Base-by-base conservation (phyloP, 2,797 vertebrate genomes). In the Aphelocoma californica region DNA sequence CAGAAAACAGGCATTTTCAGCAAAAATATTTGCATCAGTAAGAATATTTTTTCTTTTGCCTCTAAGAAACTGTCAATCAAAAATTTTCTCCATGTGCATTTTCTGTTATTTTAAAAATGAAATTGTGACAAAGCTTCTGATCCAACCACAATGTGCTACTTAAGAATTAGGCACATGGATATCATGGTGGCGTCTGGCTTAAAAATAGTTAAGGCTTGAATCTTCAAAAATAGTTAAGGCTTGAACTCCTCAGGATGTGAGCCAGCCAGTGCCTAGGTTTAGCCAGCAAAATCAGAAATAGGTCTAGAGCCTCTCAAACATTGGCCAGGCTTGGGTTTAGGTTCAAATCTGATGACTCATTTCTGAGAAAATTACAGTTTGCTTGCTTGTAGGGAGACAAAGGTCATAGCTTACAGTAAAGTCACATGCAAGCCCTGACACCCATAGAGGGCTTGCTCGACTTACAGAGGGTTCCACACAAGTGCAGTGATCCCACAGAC, bases 171-270 rank as follows among this genome's bases (percentile, higher is more conserved):
- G 69, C n/a, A 29, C 14, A 24, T 0, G 1, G 34, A 15, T 65
- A 58, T 34, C 50, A 14, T 17, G 31, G 28, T 31, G 54, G 8
- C 18, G 28, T 23, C 62, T 65, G 73, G 66, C 48, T 78, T 81
- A 66, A 66, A 81, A 93, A 86, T 8, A 86, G 88, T 92, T 93
- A 93, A 92, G 62, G 20, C 73, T 94, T 4, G 4, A 32, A 58
- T 73, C 82, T 75, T 69, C 62, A 20, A 66, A 81, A 93, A 86
- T 8, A 86, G 88, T 92, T 93, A 93, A 92, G 62, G 20, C 73
- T 94, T 81, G 65, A 78, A 34, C 45, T 89, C 32, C 45, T 83
- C 75, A 86, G 93, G 88, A 94, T 84, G 73, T 84, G 66, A 95
- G 70, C 82, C 86, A 88, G 73, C 15, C 4, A 20, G 36, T 56